Percentiles rank a stretch among this genome's conserved stretches.
These are phyloP conservation scores for Isurus oxyrinchus DNA, from an alignment of 2,113 vertebrate genomes.

Conservation along the genomic window DNA sequence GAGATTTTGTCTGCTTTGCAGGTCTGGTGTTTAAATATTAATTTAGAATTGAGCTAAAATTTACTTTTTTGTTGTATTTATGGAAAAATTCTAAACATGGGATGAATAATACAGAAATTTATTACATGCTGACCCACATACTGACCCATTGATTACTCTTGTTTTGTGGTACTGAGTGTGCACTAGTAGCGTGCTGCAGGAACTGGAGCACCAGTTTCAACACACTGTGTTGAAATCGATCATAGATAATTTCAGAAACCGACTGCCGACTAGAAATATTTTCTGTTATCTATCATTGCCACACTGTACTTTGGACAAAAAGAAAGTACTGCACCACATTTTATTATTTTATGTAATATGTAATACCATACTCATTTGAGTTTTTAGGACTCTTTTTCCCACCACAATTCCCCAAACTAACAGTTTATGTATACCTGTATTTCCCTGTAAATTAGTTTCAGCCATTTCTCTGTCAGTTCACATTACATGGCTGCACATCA, in stretches of 20 bases:
- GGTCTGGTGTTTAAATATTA: neutral
- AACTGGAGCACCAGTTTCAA: neutral
- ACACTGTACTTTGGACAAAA: neutral
- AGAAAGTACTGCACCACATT: neutral
- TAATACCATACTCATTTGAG: neutral
- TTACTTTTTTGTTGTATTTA: neutral
- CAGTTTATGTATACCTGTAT: neutral
- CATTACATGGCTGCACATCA: neutral
- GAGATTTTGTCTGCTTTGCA: neutral
- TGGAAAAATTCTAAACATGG: neutral
- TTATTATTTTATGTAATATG: neutral
- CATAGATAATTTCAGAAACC: neutral
- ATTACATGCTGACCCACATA: neutral
- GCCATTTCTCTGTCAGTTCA: neutral
- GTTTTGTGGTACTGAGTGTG: neutral
- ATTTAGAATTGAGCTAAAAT: neutral
- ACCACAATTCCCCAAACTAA: neutral
- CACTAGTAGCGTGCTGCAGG: neutral
- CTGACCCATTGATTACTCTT: neutral
- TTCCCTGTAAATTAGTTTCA: slow-evolving; percentile 11
- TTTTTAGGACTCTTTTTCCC: neutral
- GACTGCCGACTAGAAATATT: neutral
- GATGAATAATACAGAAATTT: neutral
- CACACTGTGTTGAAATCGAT: neutral
- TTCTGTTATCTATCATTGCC: neutral